These are phyloP conservation scores for Sussaba pulchella DNA, from an alignment of 2,888 invertebrate species.

Conservation along the genomic window DNA sequence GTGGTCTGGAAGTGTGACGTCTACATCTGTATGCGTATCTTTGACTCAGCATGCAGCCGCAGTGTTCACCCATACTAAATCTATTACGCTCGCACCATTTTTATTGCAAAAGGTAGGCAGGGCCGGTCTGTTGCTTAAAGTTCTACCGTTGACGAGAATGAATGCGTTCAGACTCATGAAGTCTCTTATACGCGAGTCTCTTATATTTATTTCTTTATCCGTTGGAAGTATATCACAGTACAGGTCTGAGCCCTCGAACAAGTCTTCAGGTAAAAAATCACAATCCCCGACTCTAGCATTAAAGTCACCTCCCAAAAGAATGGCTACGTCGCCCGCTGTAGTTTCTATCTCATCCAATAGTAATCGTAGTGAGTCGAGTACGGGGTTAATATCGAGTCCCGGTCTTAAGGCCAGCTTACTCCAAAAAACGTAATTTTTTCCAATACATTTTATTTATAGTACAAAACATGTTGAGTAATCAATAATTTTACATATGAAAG, in stretches of 20 bases:
- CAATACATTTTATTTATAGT: too few relatives aligned
- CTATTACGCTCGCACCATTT: background rate
- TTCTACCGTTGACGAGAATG: constrained; percentile 37
- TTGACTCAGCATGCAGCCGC: background rate
- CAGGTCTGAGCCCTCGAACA: background rate
- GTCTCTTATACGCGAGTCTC: constrained; percentile 2
- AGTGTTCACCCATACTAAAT: constrained; percentile 25
- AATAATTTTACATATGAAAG: too few relatives aligned
- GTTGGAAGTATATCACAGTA: too few relatives aligned
- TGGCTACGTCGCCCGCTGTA: too few relatives aligned
- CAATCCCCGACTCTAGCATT: background rate
- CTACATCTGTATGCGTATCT: background rate
- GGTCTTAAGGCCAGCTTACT: too few relatives aligned
- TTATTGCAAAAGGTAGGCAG: constrained; percentile 9
- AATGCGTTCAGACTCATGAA: constrained; percentile 44
- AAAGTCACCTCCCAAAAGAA: background rate
- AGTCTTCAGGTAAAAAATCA: background rate
- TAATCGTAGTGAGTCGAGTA: too few relatives aligned
- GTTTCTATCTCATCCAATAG: too few relatives aligned
- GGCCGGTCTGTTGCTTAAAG: constrained; percentile 6
- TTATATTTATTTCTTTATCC: constrained; percentile 21
- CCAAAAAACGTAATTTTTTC: too few relatives aligned
- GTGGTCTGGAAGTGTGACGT: constrained; percentile 2
- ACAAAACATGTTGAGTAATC: too few relatives aligned
- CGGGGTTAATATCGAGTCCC: too few relatives aligned